Conservation (phyloP, 2,888 invertebrate species). For the Eurois occulta region DNA sequence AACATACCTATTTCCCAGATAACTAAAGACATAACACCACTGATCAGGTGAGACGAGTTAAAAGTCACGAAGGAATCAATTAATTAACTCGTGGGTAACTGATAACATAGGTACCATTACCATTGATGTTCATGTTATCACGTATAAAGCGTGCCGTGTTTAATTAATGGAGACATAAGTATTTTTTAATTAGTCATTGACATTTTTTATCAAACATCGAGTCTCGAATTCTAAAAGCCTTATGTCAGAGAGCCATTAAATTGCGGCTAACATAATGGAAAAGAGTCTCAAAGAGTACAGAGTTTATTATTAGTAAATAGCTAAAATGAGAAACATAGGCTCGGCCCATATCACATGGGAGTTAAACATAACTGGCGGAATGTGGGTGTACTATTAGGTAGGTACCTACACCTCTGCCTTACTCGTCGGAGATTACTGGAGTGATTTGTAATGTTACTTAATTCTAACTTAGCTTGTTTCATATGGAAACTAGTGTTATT, state of each 20-base stretch:
- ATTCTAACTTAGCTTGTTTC: neutral
- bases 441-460: too few species aligned
- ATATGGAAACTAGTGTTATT: neutral
- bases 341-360: too few species aligned
- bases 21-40: neutral
- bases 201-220: neutral
- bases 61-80: slow-evolving; percentile 15
- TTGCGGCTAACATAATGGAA: neutral
- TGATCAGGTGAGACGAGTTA: neutral
- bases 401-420: too few species aligned
- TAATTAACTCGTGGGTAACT: neutral
- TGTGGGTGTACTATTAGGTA: too few species aligned
- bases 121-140: slow-evolving; percentile 30
- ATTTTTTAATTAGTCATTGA: slow-evolving; percentile 1
- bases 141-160: slow-evolving; percentile 41
- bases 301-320: neutral
- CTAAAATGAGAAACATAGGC: too few species aligned
- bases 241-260: neutral
- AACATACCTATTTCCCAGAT: neutral
- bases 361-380: too few species aligned
- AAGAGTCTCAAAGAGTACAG: neutral
- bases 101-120: slow-evolving; percentile 24
- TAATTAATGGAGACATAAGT: slow-evolving; percentile 13
- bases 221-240: neutral
- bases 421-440: too few species aligned